These are phyloP conservation scores for Drosophila sp. DNA, from an alignment of 1,140 invertebrate species.

Conservation along the genomic window DNA sequence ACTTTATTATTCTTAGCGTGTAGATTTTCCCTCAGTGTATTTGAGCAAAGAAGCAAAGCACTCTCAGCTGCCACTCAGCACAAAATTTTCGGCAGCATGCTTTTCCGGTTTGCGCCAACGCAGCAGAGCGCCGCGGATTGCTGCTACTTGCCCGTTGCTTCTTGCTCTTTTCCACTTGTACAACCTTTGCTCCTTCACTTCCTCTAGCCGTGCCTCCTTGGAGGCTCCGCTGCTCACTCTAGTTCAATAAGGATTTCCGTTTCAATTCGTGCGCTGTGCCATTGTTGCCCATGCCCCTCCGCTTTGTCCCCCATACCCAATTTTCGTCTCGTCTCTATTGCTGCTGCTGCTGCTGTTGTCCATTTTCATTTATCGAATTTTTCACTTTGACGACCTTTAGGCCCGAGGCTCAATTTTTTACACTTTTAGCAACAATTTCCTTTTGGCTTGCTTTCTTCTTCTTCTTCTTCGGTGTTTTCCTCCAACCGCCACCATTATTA, in stretches of 20 bases:
- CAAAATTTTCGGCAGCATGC: conserved; percentile 76
- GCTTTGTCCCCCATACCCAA: neutral
- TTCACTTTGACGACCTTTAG: conserved; percentile 78
- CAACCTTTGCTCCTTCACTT: conserved; percentile 18
- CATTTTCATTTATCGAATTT: conserved; percentile 79
- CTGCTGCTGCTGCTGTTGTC: conserved; percentile 36
- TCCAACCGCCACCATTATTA: conserved; percentile 16
- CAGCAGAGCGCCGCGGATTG: conserved; percentile 41
- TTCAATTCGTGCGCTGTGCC: conserved; percentile 76
- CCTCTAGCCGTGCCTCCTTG: conserved; percentile 27
- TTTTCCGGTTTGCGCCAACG: conserved; percentile 70
- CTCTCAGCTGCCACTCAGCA: conserved; percentile 71
- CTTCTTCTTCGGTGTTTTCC: neutral
- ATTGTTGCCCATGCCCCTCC: conserved; percentile 40
- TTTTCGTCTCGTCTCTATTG: neutral
- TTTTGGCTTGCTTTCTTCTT: conserved; percentile 13
- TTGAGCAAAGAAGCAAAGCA: conserved; percentile 24
- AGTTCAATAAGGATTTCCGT: conserved; percentile 81
- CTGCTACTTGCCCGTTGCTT: conserved; percentile 12
- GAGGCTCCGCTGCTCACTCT: conserved; percentile 47
- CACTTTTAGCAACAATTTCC: conserved; percentile 72
- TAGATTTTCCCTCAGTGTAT: conserved; percentile 7
- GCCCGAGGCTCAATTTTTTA: conserved; percentile 71
- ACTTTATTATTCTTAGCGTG: too few species aligned
- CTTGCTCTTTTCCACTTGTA: conserved; percentile 4